Base-by-base conservation (phyloP, 2,113 vertebrate species). In the Prunella himalayana region DNA sequence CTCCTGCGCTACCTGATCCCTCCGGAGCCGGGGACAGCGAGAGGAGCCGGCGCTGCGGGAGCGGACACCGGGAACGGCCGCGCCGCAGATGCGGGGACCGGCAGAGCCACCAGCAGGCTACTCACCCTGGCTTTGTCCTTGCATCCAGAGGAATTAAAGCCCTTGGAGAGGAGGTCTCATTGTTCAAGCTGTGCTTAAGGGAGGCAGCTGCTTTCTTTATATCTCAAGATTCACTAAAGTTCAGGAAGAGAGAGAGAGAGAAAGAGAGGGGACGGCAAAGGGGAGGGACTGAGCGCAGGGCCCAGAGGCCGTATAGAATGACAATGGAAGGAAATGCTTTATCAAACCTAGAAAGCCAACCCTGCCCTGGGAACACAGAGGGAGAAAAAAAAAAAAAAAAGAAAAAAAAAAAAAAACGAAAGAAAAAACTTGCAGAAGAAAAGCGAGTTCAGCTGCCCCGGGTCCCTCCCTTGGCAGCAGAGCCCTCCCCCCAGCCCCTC, bases 321-420 rank as follows among this genome's bases (percentile, higher is more conserved):
- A 97, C 96, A 97, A 97, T 97, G 95, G 97, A 94, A 97, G 97
- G 97, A 97, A 97, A 96, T 94, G 95, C 97, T 97, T 97, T 97
- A 97, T 97, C 97, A 97, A 95, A 94, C 96, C 95, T 96, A 92
- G 94, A 97, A 97, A 97, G 95, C 93, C 97, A 96, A 93, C 90
- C 90, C 89, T 96, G 95, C 93, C 96, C 96, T 97, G 96, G 94
- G 96, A 97, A 96, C 89, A 64, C 80, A 70, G 90, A 61, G 82
- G 39, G 65, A 65, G 31, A 16, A 14, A 12, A 30, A 15, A 39
- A 33, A 68, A 37, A 27, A 50, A 73, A 41, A n/a, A 65, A 30
- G 3, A 5, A 12, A 7, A 30, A 15, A 17, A 11, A 44, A 17
- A 60, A 73, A 44, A 22, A 28, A 24, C 24, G 15, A 31, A 9